phyloP scores from a whole-genome alignment of 2,888 invertebrate species.

The Aphrophora alni region DNA sequence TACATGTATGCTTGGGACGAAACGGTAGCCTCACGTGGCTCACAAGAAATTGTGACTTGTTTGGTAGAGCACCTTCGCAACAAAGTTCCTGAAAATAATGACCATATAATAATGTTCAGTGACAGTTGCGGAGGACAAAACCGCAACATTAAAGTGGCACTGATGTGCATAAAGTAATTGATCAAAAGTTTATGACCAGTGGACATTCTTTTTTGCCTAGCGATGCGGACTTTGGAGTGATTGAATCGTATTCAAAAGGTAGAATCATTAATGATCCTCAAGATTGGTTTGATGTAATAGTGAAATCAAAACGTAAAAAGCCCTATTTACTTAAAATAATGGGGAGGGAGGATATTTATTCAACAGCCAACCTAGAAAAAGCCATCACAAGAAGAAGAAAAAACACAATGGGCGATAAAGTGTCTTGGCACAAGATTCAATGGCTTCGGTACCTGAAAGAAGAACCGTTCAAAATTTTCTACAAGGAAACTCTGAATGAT shows the following conservation, averaged over 20 bases:
- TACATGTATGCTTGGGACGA: conserved; percentile 31
- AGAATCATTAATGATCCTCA: conserved; percentile 1
- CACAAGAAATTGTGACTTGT: conserved; percentile 27
- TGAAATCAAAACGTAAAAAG: conserved; percentile 15
- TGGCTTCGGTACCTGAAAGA: conserved; percentile 26
- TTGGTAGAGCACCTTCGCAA: background rate
- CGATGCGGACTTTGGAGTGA: conserved; percentile 30
- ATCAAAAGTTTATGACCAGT: conserved; percentile 30
- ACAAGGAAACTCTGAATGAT: conserved; percentile 30
- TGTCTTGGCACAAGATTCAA: conserved; percentile 25
- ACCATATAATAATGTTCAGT: conserved; percentile 28
- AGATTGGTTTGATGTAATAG: conserved; percentile 28
- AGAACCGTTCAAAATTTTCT: conserved; percentile 31
- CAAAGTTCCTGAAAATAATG: background rate
- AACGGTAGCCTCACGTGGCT: conserved; percentile 16
- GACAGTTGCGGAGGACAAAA: conserved; percentile 25
- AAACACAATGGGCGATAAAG: background rate
- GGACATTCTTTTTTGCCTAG: conserved; percentile 32
- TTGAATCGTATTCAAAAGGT: conserved; percentile 19
- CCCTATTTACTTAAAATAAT: conserved; percentile 24
- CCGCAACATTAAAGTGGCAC: conserved; percentile 26
- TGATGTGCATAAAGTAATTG: conserved; percentile 23
- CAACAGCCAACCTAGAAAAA: conserved; percentile 27
- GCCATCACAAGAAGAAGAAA: conserved; percentile 25
- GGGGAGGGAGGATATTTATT: conserved; percentile 8